Base-by-base conservation (phyloP, 2,888 invertebrate genomes). In the Agrochola circellaris region DNA sequence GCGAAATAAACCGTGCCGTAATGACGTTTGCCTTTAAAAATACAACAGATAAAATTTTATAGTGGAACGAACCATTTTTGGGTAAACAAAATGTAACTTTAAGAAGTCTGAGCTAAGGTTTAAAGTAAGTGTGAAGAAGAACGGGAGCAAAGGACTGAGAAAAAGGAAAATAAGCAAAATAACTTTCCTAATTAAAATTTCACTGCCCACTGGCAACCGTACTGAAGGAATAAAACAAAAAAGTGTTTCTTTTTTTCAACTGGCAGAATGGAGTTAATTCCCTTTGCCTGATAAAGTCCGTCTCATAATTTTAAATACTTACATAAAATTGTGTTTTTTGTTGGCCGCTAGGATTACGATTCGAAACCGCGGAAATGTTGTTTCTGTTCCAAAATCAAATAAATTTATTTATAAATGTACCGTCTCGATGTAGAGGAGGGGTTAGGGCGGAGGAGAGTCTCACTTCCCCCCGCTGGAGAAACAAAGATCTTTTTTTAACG, bases 141-240 rank as follows among this genome's bases (percentile, higher is more conserved):
- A n/a, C 60, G 20, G 73, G 67, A 81, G 58, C 79, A 81, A 89
- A 87, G 87, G 83, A 85, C 87, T 68, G 81, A 83, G 84, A 88
- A 90, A 89, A 90, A 87, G 83, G 80, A 87, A 83, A 90, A 91
- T 85, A 90, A 91, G 86, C 86, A 87, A 91, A 91, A 91, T 91
- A 93, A 94, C 93, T 94, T 94, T 92, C 87, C 92, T 94, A 94
- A 94, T 95, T 95, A 95, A 94, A 93, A 93, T 92, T 92, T 94
- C 91, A 92, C 90, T 91, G 92, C 88, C 90, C 90, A 90, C 90
- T 91, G 91, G 90, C 91, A 90, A 88, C 89, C 89, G 89, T 89
- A 87, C 83, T 86, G 88, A 89, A 91, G 89, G 91, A 91, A 93
- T 86, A 90, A 91, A 92, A 87, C 86, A 84, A 86, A 88, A 87